Conservation (phyloP, 1,140 invertebrate species). For the Sipha flava region DNA sequence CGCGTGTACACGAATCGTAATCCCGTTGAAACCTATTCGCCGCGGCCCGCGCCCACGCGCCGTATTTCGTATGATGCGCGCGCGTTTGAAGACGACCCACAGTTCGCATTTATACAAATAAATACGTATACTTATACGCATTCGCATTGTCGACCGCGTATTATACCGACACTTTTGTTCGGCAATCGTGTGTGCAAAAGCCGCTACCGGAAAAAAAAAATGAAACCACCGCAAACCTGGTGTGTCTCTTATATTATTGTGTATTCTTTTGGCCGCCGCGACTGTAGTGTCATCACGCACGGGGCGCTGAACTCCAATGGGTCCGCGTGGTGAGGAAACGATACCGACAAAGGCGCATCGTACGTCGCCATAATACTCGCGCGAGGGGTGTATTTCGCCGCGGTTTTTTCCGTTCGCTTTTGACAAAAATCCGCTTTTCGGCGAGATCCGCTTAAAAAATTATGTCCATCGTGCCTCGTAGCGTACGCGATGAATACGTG, state of each 20-base stretch:
- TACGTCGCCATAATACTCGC: neutral
- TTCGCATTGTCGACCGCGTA: too few relatives aligned
- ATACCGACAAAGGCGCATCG: neutral
- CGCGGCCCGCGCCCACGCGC: neutral
- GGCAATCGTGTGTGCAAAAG: too few relatives aligned
- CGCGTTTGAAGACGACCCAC: neutral
- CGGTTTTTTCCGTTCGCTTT: neutral
- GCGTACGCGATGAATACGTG: neutral
- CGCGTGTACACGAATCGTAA: neutral
- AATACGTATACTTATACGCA: too few relatives aligned
- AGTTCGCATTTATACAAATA: too few relatives aligned
- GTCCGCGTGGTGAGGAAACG: neutral
- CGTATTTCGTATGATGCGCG: too few relatives aligned
- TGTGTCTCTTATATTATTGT: too few relatives aligned
- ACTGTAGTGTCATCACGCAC: slow-evolving; percentile 6
- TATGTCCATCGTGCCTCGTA: neutral
- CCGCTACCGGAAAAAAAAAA: neutral
- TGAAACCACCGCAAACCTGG: too few relatives aligned
- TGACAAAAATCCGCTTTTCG: neutral
- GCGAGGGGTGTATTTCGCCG: too few relatives aligned
- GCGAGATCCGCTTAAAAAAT: neutral
- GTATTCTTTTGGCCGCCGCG: neutral
- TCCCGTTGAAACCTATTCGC: neutral
- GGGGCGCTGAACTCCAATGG: neutral
- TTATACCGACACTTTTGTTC: too few relatives aligned